Base-by-base conservation (phyloP, 1,140 invertebrate species). In the Rhopalosiphum maidis region DNA sequence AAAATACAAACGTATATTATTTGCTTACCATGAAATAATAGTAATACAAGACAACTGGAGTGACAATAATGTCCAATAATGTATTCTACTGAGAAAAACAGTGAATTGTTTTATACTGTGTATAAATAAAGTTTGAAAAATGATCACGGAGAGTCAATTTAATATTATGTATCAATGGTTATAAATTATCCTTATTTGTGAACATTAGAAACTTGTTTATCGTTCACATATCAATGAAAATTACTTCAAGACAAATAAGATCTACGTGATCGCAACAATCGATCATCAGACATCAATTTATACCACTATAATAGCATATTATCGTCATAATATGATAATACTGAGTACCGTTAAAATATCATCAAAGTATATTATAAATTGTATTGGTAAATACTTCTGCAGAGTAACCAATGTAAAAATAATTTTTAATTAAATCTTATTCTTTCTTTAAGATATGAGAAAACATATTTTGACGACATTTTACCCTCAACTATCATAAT, bases 111-210 rank as follows among this genome's bases (percentile, higher is more conserved):
- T 51, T 51, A 35, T 51, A 35, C 9, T 9, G 86, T n/a, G 21
- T 54, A 89, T 35, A 89, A 37, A 89, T 54, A 54, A 89, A 54
- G 8, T 25, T 89, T 89, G 25, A 89, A 54, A 89, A 89, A 37
- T 54, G 8, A 91, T 91, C 90, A 68, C 90, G 90, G 30, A 60
- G 22, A 90, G 0, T 15, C 30, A 23, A 54, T 22, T 35, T 55
- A 54, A 89, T 60, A 41, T 41, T 60, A 60, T 35, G 35, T 43
- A 25, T 22, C n/a, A 23, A 46, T 46, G 90, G 35, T 77, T 68
- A 91, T 91, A 91, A 68, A 91, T 91, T 68, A 91, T 60, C 55
- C 90, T 68, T 91, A 91, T 91, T 91, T 41, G 90, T 43, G 55
- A 77, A 43, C 90, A 91, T 68, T 77, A 91, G 18, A 68, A 91